phyloP scores from a whole-genome alignment of 2,888 invertebrate genomes.

The Hoplodrina ambigua region DNA sequence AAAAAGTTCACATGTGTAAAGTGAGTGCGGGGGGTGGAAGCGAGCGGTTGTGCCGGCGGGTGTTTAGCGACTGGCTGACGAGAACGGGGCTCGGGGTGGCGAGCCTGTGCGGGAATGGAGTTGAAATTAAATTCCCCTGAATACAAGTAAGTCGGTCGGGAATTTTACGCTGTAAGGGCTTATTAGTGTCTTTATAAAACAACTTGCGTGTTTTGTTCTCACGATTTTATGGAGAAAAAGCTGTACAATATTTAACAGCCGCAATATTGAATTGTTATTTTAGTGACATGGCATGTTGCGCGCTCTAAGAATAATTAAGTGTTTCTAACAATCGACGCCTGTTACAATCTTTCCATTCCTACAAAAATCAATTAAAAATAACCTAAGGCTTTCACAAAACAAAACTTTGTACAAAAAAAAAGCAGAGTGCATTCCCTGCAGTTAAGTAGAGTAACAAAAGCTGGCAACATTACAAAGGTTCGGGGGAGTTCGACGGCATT shows the following conservation, averaged over 20 bases:
- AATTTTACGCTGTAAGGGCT: constrained; percentile 31
- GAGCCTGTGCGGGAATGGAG: constrained; percentile 28
- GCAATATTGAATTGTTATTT: too few species aligned
- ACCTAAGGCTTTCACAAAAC: background rate
- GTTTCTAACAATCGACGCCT: too few species aligned
- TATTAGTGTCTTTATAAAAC: constrained; percentile 21
- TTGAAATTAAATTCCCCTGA: constrained; percentile 47
- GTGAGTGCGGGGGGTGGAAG: constrained; percentile 64
- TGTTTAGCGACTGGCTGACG: constrained; percentile 75
- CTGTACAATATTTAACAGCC: background rate
- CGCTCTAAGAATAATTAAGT: background rate
- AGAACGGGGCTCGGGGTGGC: constrained; percentile 52
- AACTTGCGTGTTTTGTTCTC: background rate
- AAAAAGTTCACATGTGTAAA: constrained; percentile 84
- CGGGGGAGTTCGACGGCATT: constrained; percentile 60
- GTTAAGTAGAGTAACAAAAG: background rate
- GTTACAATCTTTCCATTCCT: too few species aligned
- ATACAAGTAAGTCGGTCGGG: constrained; percentile 27
- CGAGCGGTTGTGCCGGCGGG: constrained; percentile 71
- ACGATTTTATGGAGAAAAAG: background rate
- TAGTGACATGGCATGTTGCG: too few species aligned
- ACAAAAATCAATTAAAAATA: too few species aligned
- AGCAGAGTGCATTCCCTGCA: constrained; percentile 4
- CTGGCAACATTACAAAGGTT: constrained; percentile 57
- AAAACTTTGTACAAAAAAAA: background rate